phyloP scores from a whole-genome alignment of 2,797 vertebrate genomes.

The Clarias pachynema region DNA sequence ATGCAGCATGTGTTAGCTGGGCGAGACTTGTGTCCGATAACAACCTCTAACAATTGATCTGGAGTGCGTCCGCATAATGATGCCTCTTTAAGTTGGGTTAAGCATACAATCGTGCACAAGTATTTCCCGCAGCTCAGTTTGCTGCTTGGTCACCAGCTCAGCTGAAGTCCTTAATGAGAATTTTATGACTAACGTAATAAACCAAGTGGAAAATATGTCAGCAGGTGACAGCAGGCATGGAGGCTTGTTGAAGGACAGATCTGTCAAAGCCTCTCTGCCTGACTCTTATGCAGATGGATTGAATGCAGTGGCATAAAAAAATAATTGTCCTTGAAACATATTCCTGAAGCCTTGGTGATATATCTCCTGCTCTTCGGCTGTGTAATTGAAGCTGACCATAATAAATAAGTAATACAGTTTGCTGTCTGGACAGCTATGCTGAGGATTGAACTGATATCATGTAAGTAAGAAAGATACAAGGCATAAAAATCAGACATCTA shows the following conservation, averaged over 20 bases:
- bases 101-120: not conserved
- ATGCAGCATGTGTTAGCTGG: not conserved
- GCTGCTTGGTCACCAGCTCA: conserved; percentile 32
- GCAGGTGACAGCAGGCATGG: conserved; percentile 47
- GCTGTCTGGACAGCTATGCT: conserved; percentile 44
- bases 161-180: conserved; percentile 49
- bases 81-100: conserved; percentile 18
- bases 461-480: conserved; percentile 41
- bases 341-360: conserved; percentile 50
- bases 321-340: conserved; percentile 61
- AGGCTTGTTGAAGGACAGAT: conserved; percentile 53
- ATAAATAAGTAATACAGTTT: conserved; percentile 58
- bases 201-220: conserved; percentile 57
- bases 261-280: conserved; percentile 46
- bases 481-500: conserved; percentile 38
- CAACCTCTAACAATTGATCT: conserved; percentile 31
- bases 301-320: conserved; percentile 54
- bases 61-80: not conserved
- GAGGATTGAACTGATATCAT: conserved; percentile 50
- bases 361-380: conserved; percentile 41
- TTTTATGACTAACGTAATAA: conserved; percentile 54
- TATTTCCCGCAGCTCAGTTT: not conserved
- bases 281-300: conserved; percentile 62
- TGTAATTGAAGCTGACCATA: conserved; percentile 58
- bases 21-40: conserved; percentile 17